Base-by-base conservation (phyloP, 2,113 vertebrate species). In the Gopherus flavomarginatus region DNA sequence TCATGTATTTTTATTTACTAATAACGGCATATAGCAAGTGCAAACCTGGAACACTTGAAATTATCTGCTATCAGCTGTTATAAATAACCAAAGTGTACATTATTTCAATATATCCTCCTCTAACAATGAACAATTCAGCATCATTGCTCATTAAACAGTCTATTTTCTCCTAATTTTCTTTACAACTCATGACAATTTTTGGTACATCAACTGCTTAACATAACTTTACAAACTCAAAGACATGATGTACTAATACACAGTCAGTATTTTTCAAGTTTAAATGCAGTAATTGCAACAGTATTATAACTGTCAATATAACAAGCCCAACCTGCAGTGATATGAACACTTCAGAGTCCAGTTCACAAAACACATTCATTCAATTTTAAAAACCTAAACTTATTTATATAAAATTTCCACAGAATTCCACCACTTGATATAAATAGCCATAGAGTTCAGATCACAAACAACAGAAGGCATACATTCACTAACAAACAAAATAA, bases 31-130 rank as follows among this genome's bases (percentile, higher is more conserved):
- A 90, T 5, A 91, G 56, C 52, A 91, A 95, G 44, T 47, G 29
- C 94, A 93, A 92, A 91, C 47, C 81, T 92, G 83, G 86, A 97
- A 89, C 88, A 19, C 14, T n/a, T n/a, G 62, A 92, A 96, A 35
- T 90, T 75, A 94, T 89, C 49, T 83, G 44, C 82, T 93, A 62
- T 56, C 96, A 95, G 91, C 82, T 93, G 65, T 78, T 95, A 31
- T 82, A 90, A 96, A 54, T 35, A 96, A 92, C 38, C 22, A 78
- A 42, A 82, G 90, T 86, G 91, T 94, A 49, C 54, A 88, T 96
- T 95, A 95, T 94, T 96, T 92, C 96, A 81, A 53, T 89, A 79
- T 13, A 59, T 88, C 49, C 87, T 83, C 92, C 85, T 56, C 49
- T 16, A 82, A 90, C 77, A 90, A 93, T 57, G 1, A 96, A 87